Evolutionary conservation across 2,888 invertebrate species (phyloP).

Genomic region (Pollenia amentaria): DNA sequence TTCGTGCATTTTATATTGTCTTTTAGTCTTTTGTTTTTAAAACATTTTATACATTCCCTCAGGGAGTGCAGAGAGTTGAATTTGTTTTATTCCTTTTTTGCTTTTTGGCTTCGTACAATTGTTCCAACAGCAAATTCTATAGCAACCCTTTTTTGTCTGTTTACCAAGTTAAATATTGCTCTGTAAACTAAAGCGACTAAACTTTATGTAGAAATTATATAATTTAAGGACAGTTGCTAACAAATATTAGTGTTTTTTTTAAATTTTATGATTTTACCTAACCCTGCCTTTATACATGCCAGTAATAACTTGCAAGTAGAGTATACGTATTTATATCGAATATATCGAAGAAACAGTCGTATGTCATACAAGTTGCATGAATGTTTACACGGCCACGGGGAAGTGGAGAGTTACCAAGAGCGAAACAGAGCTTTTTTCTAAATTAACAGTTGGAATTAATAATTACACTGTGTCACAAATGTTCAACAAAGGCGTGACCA

Average conservation of each 20-base stretch:
- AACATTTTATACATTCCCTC: constrained; percentile 70
- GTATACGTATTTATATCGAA: too few relatives aligned
- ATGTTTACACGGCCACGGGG: too few relatives aligned
- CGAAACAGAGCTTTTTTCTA: too few relatives aligned
- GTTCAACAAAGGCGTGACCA: too few relatives aligned
- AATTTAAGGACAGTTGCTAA: constrained; percentile 14
- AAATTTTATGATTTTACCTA: neutral
- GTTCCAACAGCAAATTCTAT: constrained; percentile 42
- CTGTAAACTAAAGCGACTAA: constrained; percentile 12
- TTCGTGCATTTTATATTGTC: constrained; percentile 51
- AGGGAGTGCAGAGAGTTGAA: constrained; percentile 71
- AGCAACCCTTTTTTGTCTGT: constrained; percentile 51
- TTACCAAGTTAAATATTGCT: constrained; percentile 55
- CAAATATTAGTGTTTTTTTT: neutral
- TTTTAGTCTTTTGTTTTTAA: constrained; percentile 66
- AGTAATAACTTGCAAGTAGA: too few relatives aligned
- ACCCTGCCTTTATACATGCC: neutral
- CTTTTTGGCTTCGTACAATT: constrained; percentile 46
- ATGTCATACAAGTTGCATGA: too few relatives aligned
- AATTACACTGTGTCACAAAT: too few relatives aligned
- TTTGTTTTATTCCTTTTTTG: constrained; percentile 49
- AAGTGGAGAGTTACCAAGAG: too few relatives aligned
- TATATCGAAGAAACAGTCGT: too few relatives aligned
- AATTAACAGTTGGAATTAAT: too few relatives aligned
- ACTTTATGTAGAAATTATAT: constrained; percentile 15